Evolutionary conservation across 2,888 invertebrate genomes (phyloP).

Genomic region (Ametastegia equiseti): DNA sequence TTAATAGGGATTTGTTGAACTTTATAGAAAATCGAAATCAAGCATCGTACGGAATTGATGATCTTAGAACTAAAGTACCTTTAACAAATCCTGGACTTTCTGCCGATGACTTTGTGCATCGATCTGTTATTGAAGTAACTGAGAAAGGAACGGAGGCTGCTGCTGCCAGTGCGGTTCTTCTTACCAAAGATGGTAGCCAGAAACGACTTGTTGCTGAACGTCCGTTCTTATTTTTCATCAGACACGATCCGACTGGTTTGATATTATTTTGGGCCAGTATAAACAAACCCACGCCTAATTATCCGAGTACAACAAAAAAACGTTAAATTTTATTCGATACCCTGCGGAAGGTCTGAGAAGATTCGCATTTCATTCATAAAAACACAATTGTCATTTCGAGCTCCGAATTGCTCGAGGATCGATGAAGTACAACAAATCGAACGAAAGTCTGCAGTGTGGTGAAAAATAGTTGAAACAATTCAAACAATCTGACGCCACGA

Average conservation of each 20-base stretch:
- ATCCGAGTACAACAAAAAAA: not conserved
- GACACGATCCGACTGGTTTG: conserved; percentile 82
- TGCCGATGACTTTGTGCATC: conserved; percentile 82
- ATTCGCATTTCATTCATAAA: not conserved
- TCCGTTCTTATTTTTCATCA: conserved; percentile 87
- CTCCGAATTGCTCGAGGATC: not conserved
- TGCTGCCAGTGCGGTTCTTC: conserved; percentile 80
- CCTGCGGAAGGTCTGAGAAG: not conserved
- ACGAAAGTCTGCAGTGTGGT: not conserved
- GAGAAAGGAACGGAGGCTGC: conserved; percentile 86
- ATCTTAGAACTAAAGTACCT: conserved; percentile 68
- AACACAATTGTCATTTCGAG: not conserved
- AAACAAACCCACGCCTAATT: conserved; percentile 78
- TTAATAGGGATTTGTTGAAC: conserved; percentile 60
- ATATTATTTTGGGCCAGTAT: conserved; percentile 86
- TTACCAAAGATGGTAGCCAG: conserved; percentile 79
- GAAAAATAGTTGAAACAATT: not conserved
- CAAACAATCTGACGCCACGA: not conserved
- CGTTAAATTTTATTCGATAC: not conserved
- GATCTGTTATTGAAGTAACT: conserved; percentile 82
- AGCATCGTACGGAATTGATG: conserved; percentile 66
- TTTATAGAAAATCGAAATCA: conserved; percentile 60
- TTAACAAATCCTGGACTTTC: conserved; percentile 80
- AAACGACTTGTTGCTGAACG: conserved; percentile 79
- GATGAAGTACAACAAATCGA: conserved; percentile 5